Evolutionary conservation across 2,113 vertebrate genomes (phyloP), one percentile per base, ranked within the genome.

Genomic region (Mormyrus iriodes): DNA sequence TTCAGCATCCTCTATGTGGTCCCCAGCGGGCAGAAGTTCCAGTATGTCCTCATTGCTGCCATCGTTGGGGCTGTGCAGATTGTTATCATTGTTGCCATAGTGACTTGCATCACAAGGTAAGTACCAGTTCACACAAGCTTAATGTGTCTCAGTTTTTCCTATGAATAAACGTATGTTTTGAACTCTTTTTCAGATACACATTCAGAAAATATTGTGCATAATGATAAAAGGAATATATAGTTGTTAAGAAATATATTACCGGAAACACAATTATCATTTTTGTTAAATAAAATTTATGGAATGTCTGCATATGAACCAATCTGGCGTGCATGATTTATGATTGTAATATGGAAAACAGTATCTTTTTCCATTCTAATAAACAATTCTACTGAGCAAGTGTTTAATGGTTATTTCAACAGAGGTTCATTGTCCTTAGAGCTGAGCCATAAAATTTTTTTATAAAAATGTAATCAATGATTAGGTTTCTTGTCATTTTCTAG

Each of bases 51-150:
- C 88, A 99, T 99, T 90, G 98, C 98, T 91, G 98, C 98, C 92
- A 98, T 99, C 93, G 99, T 99, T 90, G 98, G 98, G 94, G 98
- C 98, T 44, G 97, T 99, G 49, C 98, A 99, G 96, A 99, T 99
- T 79, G 97, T 98, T 90, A 96, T 99, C 91, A 99, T 99, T 90
- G 97, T 99, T 69, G 98, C 98, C 53, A 98, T 99, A 91, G 98
- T 99, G 92, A 99, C 99, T 98, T 99, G 98, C 93, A 99, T 99
- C 95, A 99, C 98, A 93, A 98, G 98, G 98, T 98, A 93, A 46
- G 95, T 93, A n/a, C n/a, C 39, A 9, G 6, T 89, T 89, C 48
- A 17, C 8, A 69, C 49, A 69, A 76, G 15, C 44, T n/a, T 10
- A 42, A 44, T 19, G 42, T 44, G 76, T 21, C 3, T 42, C 19